A percentile compares a stretch with the other conserved stretches of the same genome.
Evolutionary conservation across 2,113 vertebrate species (phyloP).

Genomic region (Eubucco bourcierii): DNA sequence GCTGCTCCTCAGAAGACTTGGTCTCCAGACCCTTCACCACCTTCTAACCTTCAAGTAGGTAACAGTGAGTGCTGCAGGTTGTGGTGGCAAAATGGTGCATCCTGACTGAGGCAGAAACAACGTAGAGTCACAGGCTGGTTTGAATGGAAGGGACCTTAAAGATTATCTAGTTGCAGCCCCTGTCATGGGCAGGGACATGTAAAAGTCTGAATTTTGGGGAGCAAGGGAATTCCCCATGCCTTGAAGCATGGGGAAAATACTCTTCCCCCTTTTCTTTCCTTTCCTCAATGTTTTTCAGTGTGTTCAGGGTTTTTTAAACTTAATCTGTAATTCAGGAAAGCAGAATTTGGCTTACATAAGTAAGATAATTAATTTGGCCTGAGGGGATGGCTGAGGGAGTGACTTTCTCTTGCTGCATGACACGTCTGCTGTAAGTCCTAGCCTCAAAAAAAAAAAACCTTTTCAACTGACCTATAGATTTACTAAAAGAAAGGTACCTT

Average conservation of each 20-base stretch:
- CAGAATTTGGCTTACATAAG: not conserved
- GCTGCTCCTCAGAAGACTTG: too few relatives aligned
- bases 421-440: not conserved
- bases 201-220: not conserved
- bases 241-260: not conserved
- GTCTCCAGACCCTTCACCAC: too few relatives aligned
- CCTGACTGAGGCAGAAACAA: not conserved
- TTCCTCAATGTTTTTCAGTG: not conserved
- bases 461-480: not conserved
- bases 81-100: not conserved
- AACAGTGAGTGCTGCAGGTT: not conserved
- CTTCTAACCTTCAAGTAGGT: not conserved
- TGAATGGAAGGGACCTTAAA: too few relatives aligned
- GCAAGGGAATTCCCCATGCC: not conserved
- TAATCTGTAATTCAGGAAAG: not conserved
- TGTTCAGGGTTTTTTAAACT: not conserved
- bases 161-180: too few relatives aligned
- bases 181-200: too few relatives aligned
- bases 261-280: not conserved
- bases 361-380: not conserved
- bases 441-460: not conserved
- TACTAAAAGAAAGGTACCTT: slow-evolving; percentile 35
- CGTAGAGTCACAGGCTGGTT: too few relatives aligned
- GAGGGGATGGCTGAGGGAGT: not conserved
- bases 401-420: not conserved